A percentile compares a stretch with the other conserved stretches of the same genome.
phyloP scores from a whole-genome alignment of 2,113 vertebrate genomes.

The Gracilinanus agilis region DNA sequence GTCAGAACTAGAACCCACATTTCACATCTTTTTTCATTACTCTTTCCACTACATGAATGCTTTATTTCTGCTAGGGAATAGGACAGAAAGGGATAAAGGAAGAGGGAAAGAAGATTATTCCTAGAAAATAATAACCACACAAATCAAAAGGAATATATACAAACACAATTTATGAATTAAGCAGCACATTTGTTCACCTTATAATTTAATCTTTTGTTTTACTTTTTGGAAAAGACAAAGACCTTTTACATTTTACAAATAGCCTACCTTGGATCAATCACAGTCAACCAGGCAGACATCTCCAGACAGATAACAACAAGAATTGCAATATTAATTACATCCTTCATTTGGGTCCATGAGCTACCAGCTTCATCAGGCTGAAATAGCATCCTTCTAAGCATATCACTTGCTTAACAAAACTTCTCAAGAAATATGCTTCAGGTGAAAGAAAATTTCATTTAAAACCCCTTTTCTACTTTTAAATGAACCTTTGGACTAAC shows the following conservation, averaged over 20 bases:
- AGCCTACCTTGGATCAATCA: conserved; percentile 2
- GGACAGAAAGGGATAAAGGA: not conserved
- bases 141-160: not conserved
- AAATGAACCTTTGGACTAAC: not conserved
- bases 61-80: not conserved
- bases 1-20: not conserved
- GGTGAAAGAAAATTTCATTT: not conserved
- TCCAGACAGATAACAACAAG: conserved; percentile 25
- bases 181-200: not conserved
- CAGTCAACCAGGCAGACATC: conserved; percentile 45
- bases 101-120: not conserved
- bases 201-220: not conserved
- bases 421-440: not conserved
- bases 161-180: not conserved
- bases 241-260: not conserved
- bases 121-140: not conserved
- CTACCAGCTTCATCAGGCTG: conserved; percentile 12
- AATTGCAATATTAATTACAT: conserved; percentile 48
- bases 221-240: not conserved
- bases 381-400: conserved; percentile 38
- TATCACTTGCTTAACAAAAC: conserved; percentile 39
- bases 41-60: not conserved
- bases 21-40: not conserved
- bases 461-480: not conserved
- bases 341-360: conserved; percentile 25